A percentile compares a stretch with the other conserved stretches of the same genome.
These are phyloP conservation scores for Lacerta agilis DNA, from an alignment of 2,797 vertebrate species.

Conservation along the genomic window DNA sequence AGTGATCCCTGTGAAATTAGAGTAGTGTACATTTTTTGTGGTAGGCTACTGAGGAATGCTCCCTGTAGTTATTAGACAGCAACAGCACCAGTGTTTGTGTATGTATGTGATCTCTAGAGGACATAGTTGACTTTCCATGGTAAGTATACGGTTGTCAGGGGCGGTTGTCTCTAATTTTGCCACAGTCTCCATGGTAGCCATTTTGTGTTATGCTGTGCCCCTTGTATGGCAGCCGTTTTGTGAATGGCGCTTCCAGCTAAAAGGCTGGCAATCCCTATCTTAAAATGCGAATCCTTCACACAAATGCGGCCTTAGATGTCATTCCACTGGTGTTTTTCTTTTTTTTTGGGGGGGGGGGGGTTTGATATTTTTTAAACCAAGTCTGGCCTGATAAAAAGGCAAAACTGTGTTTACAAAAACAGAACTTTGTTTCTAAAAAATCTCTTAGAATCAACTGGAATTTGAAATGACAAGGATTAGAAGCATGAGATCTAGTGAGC, in stretches of 20 bases:
- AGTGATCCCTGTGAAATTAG: too few species aligned
- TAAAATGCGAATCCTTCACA: background rate
- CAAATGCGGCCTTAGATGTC: background rate
- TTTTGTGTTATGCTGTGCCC: too few species aligned
- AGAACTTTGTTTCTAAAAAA: background rate
- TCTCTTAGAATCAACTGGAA: background rate
- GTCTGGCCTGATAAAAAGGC: conserved; percentile 15
- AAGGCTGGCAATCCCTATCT: background rate
- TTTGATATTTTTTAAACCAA: background rate
- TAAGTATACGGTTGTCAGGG: too few species aligned
- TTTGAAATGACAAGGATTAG: background rate
- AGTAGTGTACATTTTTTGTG: too few species aligned
- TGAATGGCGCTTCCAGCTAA: background rate
- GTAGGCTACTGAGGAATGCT: too few species aligned
- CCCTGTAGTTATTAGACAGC: too few species aligned
- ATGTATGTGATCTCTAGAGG: too few species aligned
- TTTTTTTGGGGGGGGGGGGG: background rate
- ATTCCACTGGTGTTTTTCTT: background rate
- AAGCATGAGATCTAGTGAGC: conserved; percentile 13
- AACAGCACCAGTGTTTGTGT: too few species aligned
- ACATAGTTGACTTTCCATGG: too few species aligned
- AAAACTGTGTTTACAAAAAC: background rate
- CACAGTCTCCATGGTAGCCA: too few species aligned
- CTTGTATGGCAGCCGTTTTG: too few species aligned
- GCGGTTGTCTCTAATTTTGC: too few species aligned